phyloP scores from a whole-genome alignment of 2,888 invertebrate genomes.

The Eupithecia abbreviata region DNA sequence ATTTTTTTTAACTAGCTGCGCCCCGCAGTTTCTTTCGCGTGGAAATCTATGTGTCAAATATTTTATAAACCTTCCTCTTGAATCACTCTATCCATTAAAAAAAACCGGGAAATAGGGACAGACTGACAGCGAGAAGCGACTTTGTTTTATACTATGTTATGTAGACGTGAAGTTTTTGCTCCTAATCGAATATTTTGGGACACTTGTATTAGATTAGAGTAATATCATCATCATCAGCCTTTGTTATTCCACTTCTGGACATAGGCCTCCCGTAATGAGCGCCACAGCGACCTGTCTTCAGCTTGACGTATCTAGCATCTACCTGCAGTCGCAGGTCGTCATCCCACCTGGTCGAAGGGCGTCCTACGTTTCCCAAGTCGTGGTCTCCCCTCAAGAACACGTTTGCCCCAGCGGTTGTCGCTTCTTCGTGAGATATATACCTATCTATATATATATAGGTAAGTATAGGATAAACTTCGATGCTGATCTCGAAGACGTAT shows the following conservation, averaged over 20 bases:
- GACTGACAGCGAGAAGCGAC: too few relatives aligned
- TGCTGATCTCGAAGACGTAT: slow-evolving; percentile 3
- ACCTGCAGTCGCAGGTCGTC: not conserved
- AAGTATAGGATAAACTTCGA: not conserved
- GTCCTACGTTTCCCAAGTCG: not conserved
- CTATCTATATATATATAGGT: not conserved
- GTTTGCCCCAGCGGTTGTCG: too few relatives aligned
- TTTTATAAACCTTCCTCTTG: too few relatives aligned
- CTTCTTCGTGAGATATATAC: not conserved
- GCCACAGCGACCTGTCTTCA: not conserved
- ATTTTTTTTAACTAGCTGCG: not conserved
- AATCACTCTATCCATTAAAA: too few relatives aligned
- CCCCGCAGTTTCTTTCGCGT: too few relatives aligned
- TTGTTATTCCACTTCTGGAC: not conserved
- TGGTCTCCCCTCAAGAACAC: too few relatives aligned
- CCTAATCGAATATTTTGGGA: not conserved
- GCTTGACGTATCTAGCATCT: not conserved
- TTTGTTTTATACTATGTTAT: too few relatives aligned
- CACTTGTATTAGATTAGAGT: not conserved
- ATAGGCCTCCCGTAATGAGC: not conserved
- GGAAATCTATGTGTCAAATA: too few relatives aligned
- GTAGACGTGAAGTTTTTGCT: not conserved
- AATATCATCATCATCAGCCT: not conserved
- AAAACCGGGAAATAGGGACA: too few relatives aligned
- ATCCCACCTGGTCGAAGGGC: not conserved